Evolutionary conservation across 1,140 invertebrate genomes (phyloP).

Genomic region (Atta colombica): DNA sequence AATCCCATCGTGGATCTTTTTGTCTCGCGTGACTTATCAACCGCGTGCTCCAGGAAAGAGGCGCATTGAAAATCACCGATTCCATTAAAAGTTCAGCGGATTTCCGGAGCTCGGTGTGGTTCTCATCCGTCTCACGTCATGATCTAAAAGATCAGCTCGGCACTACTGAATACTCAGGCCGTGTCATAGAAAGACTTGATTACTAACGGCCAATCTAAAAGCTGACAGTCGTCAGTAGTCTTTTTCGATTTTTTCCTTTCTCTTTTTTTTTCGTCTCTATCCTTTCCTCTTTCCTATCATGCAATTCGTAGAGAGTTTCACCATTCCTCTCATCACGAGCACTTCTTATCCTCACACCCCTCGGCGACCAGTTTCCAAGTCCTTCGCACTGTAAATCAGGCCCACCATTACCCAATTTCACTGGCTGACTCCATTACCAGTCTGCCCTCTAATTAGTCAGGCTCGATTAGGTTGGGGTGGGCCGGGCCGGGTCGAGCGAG

Average conservation of each 20-base stretch:
- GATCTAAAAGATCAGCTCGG: slow-evolving; percentile 50
- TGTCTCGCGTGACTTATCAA: slow-evolving; percentile 57
- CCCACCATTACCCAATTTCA: slow-evolving; percentile 80
- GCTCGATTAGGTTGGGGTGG: slow-evolving; percentile 80
- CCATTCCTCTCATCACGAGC: slow-evolving; percentile 23
- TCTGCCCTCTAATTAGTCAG: slow-evolving; percentile 84
- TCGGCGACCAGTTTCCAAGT: slow-evolving; percentile 42
- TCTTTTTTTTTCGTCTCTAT: background rate
- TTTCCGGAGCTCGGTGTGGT: slow-evolving; percentile 57
- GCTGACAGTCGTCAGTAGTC: slow-evolving; percentile 30
- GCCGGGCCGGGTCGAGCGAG: slow-evolving; percentile 24
- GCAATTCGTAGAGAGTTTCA: background rate
- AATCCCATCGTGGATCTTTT: slow-evolving; percentile 51
- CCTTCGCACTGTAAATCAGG: slow-evolving; percentile 80
- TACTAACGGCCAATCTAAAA: slow-evolving; percentile 45
- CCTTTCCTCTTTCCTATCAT: background rate
- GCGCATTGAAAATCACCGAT: slow-evolving; percentile 76
- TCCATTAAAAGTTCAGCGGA: slow-evolving; percentile 78
- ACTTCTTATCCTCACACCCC: slow-evolving; percentile 13
- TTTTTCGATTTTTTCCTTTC: slow-evolving; percentile 12
- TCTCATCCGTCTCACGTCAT: slow-evolving; percentile 50
- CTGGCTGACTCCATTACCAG: slow-evolving; percentile 82
- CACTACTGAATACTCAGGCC: slow-evolving; percentile 30
- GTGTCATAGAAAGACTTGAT: slow-evolving; percentile 50
- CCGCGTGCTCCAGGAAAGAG: slow-evolving; percentile 2